These are phyloP conservation scores for Pseudomyrmex sp. DNA, from an alignment of 1,140 invertebrate genomes.

Conservation along the genomic window DNA sequence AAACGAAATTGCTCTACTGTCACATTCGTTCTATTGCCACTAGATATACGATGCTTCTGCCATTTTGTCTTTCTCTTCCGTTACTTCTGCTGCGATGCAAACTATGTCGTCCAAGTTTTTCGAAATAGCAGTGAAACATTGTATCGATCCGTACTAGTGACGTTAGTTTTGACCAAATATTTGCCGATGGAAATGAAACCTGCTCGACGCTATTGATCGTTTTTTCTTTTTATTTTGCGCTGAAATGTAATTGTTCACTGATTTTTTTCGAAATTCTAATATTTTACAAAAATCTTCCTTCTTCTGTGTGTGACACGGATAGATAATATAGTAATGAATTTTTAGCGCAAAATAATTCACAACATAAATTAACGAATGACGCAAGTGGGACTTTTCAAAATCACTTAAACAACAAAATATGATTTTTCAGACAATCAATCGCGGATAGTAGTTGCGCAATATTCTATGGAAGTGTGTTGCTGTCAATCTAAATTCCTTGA, in stretches of 20 bases:
- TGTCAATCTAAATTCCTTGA: too few species aligned
- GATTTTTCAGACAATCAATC: too few species aligned
- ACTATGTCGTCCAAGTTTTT: slow-evolving; percentile 73
- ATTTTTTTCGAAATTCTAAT: background rate
- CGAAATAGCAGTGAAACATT: slow-evolving; percentile 65
- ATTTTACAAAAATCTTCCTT: background rate
- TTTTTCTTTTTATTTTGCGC: slow-evolving; percentile 58
- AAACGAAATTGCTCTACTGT: slow-evolving; percentile 10
- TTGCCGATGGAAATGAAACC: slow-evolving; percentile 71
- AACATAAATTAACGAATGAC: too few species aligned
- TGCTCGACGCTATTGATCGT: slow-evolving; percentile 56
- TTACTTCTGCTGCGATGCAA: too few species aligned
- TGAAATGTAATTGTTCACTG: slow-evolving; percentile 10
- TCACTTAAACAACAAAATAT: too few species aligned
- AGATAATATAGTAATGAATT: background rate
- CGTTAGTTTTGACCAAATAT: slow-evolving; percentile 74
- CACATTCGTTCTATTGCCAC: slow-evolving; percentile 22
- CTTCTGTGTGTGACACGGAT: background rate
- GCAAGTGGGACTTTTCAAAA: too few species aligned
- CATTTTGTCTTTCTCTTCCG: too few species aligned
- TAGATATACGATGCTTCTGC: slow-evolving; percentile 53
- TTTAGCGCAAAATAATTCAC: too few species aligned
- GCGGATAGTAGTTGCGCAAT: too few species aligned
- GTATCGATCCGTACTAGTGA: slow-evolving; percentile 60
- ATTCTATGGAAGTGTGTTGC: too few species aligned